Evolutionary conservation across 2,888 invertebrate species (phyloP), one percentile per base, ranked within the genome.

Genomic region (Agrotis clavis): DNA sequence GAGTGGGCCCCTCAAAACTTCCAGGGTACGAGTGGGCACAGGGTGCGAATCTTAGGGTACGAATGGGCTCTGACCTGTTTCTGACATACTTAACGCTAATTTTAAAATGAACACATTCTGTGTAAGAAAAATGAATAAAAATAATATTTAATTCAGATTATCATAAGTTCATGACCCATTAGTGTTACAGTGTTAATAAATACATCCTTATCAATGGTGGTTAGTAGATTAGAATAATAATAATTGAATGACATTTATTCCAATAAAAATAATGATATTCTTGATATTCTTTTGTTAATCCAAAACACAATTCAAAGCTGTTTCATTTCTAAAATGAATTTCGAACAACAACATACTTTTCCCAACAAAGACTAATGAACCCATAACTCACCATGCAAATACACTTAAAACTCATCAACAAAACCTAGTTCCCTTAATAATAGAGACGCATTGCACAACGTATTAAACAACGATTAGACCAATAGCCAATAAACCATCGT

Each of bases 401-500:
- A 51, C 45, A 76, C n/a, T 54, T 54, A n/a, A 45, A 61, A 41
- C 56, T 71, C 67, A 66, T 66, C 74, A 64, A 64, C 56, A 30
- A 75, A 69, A 69, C 61, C 30, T 45, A 60, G 45, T 71, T 62
- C 73, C 35, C 61, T 53, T 54, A 78, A 70, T 71, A 72, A 73
- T 70, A 78, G 61, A 77, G 67, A 59, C 75, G 71, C 74, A 78
- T 71, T 81, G 77, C 84, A 68, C 81, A 84, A 82, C 73, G 61
- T 65, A 67, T 74, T 78, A 80, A 79, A 70, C 74, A 79, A 41
- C 71, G 81, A 80, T 82, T 82, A 85, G 64, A 81, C 67, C 77
- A 85, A 86, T 77, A 73, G 73, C 64, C 77, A 77, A 77, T 85
- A 83, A 84, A 77, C 71, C 73, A 67, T 67, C 72, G 71, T 81